A percentile compares a stretch with the other conserved stretches of the same genome.
Evolutionary conservation across 1,140 invertebrate species (phyloP).

Genomic region (Pogonognathellus flavescens): DNA sequence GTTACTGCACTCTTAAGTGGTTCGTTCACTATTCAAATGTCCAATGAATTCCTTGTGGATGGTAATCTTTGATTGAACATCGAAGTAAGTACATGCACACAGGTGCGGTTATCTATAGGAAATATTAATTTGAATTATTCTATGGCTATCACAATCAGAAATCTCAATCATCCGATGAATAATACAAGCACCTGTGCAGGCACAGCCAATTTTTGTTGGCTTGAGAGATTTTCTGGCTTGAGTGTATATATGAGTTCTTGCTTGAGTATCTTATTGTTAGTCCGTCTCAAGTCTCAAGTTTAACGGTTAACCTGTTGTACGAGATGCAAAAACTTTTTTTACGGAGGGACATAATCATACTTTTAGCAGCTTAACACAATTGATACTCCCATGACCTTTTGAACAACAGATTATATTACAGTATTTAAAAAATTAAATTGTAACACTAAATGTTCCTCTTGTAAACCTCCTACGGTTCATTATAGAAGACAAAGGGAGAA

Average conservation of each 20-base stretch:
- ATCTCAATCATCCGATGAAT: background rate
- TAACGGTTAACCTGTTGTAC: conserved; percentile 40
- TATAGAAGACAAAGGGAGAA: no score
- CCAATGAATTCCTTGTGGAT: no score
- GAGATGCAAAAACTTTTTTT: conserved; percentile 1
- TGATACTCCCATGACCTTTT: conserved; percentile 9
- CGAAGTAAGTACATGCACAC: no score
- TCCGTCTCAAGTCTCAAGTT: background rate
- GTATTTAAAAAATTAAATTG: background rate
- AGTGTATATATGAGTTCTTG: background rate
- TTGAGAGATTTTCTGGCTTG: conserved; percentile 37
- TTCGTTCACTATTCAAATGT: no score
- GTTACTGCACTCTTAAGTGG: no score
- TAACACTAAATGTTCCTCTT: no score
- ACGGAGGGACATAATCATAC: background rate
- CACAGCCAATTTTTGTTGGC: background rate
- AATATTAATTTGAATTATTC: conserved; percentile 9
- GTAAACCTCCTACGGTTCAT: background rate
- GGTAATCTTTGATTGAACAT: no score
- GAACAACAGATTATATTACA: background rate
- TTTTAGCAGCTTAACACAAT: background rate
- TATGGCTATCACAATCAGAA: background rate
- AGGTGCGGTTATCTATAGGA: no score
- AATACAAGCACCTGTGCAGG: background rate
- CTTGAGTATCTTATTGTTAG: background rate